phyloP scores from a whole-genome alignment of 2,113 vertebrate genomes.

The Scomber scombrus region DNA sequence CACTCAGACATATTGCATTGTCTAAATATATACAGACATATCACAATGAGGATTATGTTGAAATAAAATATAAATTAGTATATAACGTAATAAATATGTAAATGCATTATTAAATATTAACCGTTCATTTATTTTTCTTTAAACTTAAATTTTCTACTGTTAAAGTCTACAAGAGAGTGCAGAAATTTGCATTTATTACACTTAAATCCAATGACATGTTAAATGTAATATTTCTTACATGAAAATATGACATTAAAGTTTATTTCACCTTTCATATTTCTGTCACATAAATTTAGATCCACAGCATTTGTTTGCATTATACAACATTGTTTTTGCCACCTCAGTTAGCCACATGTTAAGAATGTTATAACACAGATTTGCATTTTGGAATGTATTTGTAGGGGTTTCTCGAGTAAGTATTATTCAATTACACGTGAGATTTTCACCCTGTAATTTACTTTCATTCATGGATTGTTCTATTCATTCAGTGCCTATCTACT shows the following conservation, averaged over 20 bases:
- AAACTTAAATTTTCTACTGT: neutral
- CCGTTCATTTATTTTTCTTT: neutral
- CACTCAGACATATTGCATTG: conserved; percentile 11
- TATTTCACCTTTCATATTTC: neutral
- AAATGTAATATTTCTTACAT: too few relatives aligned
- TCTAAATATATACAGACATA: conserved; percentile 37
- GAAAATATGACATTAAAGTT: neutral
- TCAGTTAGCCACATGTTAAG: neutral
- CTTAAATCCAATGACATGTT: neutral
- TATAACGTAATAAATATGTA: conserved; percentile 1
- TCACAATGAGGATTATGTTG: neutral
- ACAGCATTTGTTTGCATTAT: neutral
- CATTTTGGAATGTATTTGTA: neutral
- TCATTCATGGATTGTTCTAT: conserved; percentile 27
- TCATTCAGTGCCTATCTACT: conserved; percentile 31
- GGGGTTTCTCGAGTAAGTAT: neutral
- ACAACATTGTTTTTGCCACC: neutral
- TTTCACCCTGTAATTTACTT: conserved; percentile 9
- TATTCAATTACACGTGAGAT: conserved; percentile 2
- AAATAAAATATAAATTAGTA: conserved; percentile 21
- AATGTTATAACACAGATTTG: conserved; percentile 1
- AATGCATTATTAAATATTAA: conserved; percentile 16
- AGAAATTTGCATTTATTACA: neutral
- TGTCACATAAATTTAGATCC: neutral
- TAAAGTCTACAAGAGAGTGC: neutral